phyloP scores from a whole-genome alignment of 2,113 vertebrate genomes.

The Tetraodon nigroviridis region DNA sequence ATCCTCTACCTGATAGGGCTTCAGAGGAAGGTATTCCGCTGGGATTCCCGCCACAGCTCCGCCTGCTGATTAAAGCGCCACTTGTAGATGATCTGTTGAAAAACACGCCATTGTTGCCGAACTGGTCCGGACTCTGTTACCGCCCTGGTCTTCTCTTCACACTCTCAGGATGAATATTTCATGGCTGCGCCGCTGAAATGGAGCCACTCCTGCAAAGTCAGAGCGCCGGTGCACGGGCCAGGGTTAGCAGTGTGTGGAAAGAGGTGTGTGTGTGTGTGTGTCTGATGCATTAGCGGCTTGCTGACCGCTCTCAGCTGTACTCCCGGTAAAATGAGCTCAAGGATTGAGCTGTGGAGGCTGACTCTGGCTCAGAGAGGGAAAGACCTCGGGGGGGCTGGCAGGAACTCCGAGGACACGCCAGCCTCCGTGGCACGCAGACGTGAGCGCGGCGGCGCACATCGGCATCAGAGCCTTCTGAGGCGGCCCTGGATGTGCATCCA shows the following conservation, averaged over 20 bases:
- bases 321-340: too few species aligned
- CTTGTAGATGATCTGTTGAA: conserved; percentile 69
- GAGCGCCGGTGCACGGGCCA: conserved; percentile 73
- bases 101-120: conserved; percentile 62
- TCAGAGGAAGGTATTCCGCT: conserved; percentile 68
- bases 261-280: conserved; percentile 50
- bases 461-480: too few species aligned
- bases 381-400: conserved; percentile 24
- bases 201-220: conserved; percentile 69
- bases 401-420: neutral
- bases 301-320: too few species aligned
- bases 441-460: conserved; percentile 41
- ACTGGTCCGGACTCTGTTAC: conserved; percentile 56
- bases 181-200: conserved; percentile 71
- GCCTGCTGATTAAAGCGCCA: conserved; percentile 73
- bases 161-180: conserved; percentile 77
- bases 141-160: conserved; percentile 64
- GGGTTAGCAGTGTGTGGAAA: conserved; percentile 77
- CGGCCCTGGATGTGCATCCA: too few species aligned
- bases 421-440: conserved; percentile 53
- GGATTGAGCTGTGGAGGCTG: too few species aligned
- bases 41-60: conserved; percentile 66
- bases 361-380: conserved; percentile 38
- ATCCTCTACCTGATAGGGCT: conserved; percentile 73
- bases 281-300: conserved; percentile 39